Conservation (phyloP, 2,888 invertebrate species). For the Caenorhabditis sp. region DNA sequence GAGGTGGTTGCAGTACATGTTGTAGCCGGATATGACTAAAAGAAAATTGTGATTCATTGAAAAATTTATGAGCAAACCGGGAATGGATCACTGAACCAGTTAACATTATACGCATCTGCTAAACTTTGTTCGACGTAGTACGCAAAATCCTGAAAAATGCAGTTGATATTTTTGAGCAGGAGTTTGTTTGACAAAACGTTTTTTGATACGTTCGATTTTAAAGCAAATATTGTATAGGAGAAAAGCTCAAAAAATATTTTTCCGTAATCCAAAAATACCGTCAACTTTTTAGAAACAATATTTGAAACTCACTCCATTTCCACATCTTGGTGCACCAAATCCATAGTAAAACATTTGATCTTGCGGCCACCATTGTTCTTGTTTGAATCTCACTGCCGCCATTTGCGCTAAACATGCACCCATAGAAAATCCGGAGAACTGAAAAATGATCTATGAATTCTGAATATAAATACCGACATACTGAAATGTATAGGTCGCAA, state of each 20-base stretch:
- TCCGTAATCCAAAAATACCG: no score
- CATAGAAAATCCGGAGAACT: conserved; percentile 39
- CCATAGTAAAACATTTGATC: conserved; percentile 43
- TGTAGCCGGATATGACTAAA: conserved; percentile 24
- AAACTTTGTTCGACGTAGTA: conserved; percentile 40
- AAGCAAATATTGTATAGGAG: no score
- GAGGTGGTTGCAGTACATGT: conserved; percentile 24
- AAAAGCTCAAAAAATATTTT: no score
- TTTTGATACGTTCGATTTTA: no score
- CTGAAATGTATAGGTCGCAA: conserved; percentile 42
- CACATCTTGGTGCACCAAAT: conserved; percentile 40
- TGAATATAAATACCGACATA: background rate
- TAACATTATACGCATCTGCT: conserved; percentile 27
- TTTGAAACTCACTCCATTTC: conserved; percentile 30
- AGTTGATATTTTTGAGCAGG: no score
- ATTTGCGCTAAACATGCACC: conserved; percentile 41
- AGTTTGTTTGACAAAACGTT: no score
- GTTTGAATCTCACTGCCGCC: conserved; percentile 37
- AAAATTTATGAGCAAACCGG: conserved; percentile 16
- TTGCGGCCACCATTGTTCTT: conserved; percentile 41
- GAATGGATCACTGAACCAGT: conserved; percentile 31
- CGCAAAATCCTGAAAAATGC: conserved; percentile 37
- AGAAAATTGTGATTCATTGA: no score
- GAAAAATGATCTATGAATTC: background rate
- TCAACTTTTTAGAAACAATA: background rate